Evolutionary conservation across 2,113 vertebrate species (phyloP).

Genomic region (Anas platyrhynchos): DNA sequence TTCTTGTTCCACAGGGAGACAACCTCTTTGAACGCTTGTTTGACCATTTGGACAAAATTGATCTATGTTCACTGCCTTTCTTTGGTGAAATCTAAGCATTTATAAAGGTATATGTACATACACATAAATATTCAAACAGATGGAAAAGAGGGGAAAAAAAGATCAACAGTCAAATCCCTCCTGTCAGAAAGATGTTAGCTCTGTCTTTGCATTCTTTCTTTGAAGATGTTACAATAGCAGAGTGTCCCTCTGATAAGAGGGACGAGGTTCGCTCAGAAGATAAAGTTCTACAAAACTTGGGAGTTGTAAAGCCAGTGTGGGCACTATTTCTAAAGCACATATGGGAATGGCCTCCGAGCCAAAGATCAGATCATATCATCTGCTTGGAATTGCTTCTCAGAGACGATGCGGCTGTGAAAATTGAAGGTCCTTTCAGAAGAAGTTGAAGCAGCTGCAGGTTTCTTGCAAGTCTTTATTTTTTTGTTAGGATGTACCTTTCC

Average conservation of each 20-base stretch:
- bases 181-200: conserved; percentile 25
- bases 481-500: background rate
- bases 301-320: conserved; percentile 65
- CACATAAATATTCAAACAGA: background rate
- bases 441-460: background rate
- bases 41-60: background rate
- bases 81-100: conserved; percentile 1
- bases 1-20: background rate
- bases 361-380: conserved; percentile 61
- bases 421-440: background rate
- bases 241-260: conserved; percentile 62
- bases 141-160: background rate
- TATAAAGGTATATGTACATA: background rate
- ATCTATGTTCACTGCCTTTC: background rate
- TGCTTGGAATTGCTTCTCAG: conserved; percentile 30
- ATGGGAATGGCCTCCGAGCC: conserved; percentile 52
- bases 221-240: conserved; percentile 68
- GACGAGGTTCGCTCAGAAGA: conserved; percentile 24
- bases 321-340: conserved; percentile 54
- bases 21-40: background rate
- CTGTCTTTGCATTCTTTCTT: conserved; percentile 61
- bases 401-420: conserved; percentile 30
- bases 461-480: background rate
- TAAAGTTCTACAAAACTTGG: conserved; percentile 69
- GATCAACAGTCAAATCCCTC: conserved; percentile 6